phyloP scores from a whole-genome alignment of 64 coral and sea anemone genomes.

The Stichodactyla helianthus region DNA sequence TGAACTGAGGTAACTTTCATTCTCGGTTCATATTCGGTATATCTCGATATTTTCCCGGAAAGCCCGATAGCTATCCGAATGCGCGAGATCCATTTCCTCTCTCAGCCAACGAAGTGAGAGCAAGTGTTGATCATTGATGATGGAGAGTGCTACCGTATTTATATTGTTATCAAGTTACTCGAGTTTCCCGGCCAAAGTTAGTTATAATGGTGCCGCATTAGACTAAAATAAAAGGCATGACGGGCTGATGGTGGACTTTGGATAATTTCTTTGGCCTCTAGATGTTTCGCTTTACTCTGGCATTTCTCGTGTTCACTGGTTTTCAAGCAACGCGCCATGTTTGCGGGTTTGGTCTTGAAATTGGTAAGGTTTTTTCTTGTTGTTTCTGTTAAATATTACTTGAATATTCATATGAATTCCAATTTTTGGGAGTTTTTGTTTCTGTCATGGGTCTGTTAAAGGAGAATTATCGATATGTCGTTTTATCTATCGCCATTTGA shows the following conservation, averaged over 20 bases:
- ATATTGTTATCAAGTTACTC: background rate
- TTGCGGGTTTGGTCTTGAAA: background rate
- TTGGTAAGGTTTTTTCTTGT: constrained; percentile 1
- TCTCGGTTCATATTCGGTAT: background rate
- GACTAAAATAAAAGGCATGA: background rate
- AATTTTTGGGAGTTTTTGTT: background rate
- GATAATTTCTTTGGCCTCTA: background rate
- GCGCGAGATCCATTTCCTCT: background rate
- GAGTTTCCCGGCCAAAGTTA: background rate
- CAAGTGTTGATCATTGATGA: background rate
- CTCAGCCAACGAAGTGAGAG: background rate
- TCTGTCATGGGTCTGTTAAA: background rate
- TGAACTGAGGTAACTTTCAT: background rate
- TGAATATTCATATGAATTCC: background rate
- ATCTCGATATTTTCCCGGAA: background rate
- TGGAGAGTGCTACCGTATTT: background rate
- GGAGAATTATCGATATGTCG: background rate
- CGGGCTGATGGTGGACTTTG: background rate
- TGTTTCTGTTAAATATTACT: background rate
- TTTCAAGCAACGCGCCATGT: constrained; percentile 1
- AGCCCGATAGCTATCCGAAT: background rate
- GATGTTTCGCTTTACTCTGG: constrained; percentile 14
- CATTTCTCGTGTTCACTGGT: background rate
- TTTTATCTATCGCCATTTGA: background rate
- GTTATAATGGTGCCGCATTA: background rate